Base-by-base conservation (phyloP, 2,888 invertebrate species). In the Copidosoma aretas region DNA sequence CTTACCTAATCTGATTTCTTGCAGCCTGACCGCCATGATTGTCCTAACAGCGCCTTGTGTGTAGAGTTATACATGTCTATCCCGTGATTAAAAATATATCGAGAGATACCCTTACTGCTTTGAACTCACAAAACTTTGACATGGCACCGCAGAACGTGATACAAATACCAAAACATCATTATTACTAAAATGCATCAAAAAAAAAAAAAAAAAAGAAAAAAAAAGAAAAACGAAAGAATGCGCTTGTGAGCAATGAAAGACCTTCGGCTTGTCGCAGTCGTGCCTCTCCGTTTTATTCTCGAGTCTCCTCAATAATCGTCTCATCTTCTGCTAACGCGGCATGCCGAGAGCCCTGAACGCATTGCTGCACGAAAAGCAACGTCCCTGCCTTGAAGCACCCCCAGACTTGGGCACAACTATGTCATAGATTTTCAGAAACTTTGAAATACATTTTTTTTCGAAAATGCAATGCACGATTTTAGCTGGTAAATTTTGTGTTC, bases 1-100 rank as follows among this genome's bases (percentile, higher is more conserved):
- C 81, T 80, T 80, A 78, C 82, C 79, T 81, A 81, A 80, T 80
- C 41, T 46, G 75, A 81, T 71, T 62, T 70, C 65, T 74, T 79
- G 79, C 74, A 78, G 75, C 75, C 81, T 75, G 64, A 79, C 75
- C n/a, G n/a, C n/a, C n/a, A n/a, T n/a, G n/a, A 78, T 74, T 81
- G 78, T 79, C 73, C 78, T 83, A 83, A 83, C 82, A 79, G 73
- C 74, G 75, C 75, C 75, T 65, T 68, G 53, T 66, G 60, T 58
- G 12, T 64, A 66, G 66, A 49, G 68, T 68, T 63, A 60, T 71
- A 49, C 57, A 49, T 65, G 57, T 49, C 22, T 49, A 15, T 41
- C 4, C 15, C 25, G 0, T 53, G 19, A 15, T 43, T 22, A 17
- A 59, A 32, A 19, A 15, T 15, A 32, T n/a, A n/a, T n/a, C n/a